phyloP scores from a whole-genome alignment of 2,113 vertebrate species.

The Carollia perspicillata region DNA sequence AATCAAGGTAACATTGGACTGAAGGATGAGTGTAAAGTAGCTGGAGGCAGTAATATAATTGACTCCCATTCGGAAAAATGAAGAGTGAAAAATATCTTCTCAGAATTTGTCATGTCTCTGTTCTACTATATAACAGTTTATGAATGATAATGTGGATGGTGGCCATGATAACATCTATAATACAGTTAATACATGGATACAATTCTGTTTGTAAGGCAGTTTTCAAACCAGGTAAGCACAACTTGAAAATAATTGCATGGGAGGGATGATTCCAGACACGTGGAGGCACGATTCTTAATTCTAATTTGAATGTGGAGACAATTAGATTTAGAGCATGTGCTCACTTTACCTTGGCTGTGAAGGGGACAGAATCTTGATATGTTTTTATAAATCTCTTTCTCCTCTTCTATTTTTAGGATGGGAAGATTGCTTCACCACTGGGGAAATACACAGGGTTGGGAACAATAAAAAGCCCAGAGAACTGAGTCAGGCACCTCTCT shows the following conservation, averaged over 20 bases:
- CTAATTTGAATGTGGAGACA: constrained; percentile 49
- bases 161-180: neutral
- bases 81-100: neutral
- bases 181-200: constrained; percentile 10
- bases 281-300: constrained; percentile 47
- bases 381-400: constrained; percentile 43
- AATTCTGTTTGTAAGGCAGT: constrained; percentile 51
- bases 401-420: constrained; percentile 58
- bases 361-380: neutral
- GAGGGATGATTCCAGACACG: constrained; percentile 26
- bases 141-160: neutral
- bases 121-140: neutral
- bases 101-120: neutral
- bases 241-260: constrained; percentile 43
- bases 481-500: constrained; percentile 37
- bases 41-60: neutral
- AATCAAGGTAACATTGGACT: neutral
- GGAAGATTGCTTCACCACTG: neutral
- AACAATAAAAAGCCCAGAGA: constrained; percentile 41
- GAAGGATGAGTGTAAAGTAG: neutral
- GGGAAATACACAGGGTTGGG: neutral
- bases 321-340: constrained; percentile 16
- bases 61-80: neutral
- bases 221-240: constrained; percentile 50
- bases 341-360: constrained; percentile 8